These are phyloP conservation scores for Aplysina aerophoba DNA, from an alignment of 37 sponge, comb jelly and placozoan species.

Conservation along the genomic window DNA sequence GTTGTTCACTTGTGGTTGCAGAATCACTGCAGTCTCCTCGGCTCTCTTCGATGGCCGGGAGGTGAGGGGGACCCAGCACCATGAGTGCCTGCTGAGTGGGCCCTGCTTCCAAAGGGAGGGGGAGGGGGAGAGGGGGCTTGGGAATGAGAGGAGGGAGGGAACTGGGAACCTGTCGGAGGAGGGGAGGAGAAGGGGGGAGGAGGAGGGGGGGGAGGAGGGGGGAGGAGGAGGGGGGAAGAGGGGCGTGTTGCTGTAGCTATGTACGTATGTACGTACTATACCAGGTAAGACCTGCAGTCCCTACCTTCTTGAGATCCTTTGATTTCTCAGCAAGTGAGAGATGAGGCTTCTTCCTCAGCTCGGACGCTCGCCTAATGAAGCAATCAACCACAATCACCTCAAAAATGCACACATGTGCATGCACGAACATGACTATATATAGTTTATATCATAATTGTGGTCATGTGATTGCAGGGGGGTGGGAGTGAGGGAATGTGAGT, in stretches of 20 bases:
- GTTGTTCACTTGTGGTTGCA: not conserved
- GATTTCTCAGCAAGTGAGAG: slow-evolving; percentile 44
- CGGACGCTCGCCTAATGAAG: not conserved
- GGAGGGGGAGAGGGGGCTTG: slow-evolving; percentile 49
- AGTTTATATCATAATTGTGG: no score
- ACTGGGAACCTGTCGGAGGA: slow-evolving; percentile 42
- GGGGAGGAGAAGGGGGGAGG: not conserved
- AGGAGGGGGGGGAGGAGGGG: no score
- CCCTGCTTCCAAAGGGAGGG: slow-evolving; percentile 30
- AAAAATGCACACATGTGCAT: not conserved
- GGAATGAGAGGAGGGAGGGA: slow-evolving; percentile 70
- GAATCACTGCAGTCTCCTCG: no score
- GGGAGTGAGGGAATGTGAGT: no score
- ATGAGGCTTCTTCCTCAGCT: not conserved
- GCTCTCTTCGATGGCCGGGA: slow-evolving; percentile 13
- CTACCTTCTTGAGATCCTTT: slow-evolving; percentile 67
- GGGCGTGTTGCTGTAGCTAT: no score
- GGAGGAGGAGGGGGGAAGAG: no score
- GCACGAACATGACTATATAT: no score
- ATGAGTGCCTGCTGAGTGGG: not conserved
- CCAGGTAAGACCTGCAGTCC: not conserved
- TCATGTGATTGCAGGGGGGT: no score
- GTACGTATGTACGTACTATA: no score
- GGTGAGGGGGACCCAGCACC: not conserved
- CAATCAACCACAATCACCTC: no score